Conservation (phyloP, 2,113 vertebrate species). For the Marmota monax region DNA sequence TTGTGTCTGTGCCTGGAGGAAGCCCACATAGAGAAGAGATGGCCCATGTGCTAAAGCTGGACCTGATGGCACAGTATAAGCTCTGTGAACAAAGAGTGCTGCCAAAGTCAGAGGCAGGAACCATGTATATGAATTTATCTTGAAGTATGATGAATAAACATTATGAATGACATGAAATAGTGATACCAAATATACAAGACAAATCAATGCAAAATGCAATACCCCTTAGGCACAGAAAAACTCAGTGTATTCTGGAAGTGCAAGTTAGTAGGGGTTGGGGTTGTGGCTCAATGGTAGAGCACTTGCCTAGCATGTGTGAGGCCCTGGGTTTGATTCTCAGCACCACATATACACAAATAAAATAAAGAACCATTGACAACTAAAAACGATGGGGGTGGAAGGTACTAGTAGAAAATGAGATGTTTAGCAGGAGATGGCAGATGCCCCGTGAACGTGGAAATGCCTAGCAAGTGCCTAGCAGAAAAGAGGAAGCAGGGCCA, state of each 20-base stretch:
- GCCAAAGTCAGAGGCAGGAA: not conserved
- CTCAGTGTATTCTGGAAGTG: not conserved
- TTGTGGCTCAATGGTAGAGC: too few species aligned
- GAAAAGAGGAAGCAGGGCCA: not conserved
- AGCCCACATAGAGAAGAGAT: not conserved
- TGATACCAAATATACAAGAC: not conserved
- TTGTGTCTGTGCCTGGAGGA: not conserved
- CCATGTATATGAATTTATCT: not conserved
- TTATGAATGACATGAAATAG: not conserved
- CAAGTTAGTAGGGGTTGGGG: too few species aligned
- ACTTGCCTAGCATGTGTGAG: too few species aligned
- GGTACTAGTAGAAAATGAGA: not conserved
- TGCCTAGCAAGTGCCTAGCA: not conserved
- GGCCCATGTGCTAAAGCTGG: not conserved
- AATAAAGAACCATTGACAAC: too few species aligned
- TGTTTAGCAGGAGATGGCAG: not conserved
- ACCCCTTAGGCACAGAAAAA: not conserved
- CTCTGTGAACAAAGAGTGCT: not conserved
- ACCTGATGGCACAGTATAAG: not conserved
- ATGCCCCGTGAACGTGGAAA: not conserved
- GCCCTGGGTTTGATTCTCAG: too few species aligned
- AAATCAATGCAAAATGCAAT: not conserved
- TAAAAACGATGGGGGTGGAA: too few species aligned
- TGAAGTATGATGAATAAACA: not conserved
- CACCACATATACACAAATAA: too few species aligned